phyloP scores from a whole-genome alignment of 2,113 vertebrate genomes.

The Corythaeola cristata region DNA sequence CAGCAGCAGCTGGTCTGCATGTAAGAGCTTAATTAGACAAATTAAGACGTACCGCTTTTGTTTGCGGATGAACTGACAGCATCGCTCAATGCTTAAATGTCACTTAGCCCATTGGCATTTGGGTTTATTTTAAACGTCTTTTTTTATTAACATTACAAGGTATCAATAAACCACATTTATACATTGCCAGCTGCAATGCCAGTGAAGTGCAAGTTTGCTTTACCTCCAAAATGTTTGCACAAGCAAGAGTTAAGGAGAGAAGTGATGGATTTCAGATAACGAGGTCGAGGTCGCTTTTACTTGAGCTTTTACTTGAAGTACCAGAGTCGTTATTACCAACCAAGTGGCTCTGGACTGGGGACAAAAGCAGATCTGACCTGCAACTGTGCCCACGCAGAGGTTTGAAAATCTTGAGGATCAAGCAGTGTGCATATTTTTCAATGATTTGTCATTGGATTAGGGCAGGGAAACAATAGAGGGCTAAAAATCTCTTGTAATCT shows the following conservation, averaged over 20 bases:
- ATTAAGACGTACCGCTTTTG: conserved; percentile 50
- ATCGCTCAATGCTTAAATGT: conserved; percentile 3
- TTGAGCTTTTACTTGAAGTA: not conserved
- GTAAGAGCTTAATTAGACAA: conserved; percentile 60
- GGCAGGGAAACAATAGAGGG: not conserved
- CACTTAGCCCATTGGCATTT: conserved; percentile 44
- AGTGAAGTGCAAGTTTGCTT: not conserved
- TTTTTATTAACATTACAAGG: conserved; percentile 27
- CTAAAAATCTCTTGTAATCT: not conserved
- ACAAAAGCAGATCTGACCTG: not conserved
- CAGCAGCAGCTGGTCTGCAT: conserved; percentile 67
- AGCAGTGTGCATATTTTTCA: not conserved
- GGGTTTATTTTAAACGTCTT: conserved; percentile 13
- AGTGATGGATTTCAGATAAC: not conserved
- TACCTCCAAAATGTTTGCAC: not conserved
- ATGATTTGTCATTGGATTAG: not conserved
- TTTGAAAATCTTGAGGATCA: not conserved
- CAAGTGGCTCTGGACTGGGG: accelerated
- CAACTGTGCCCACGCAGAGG: not conserved
- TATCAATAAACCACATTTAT: not conserved
- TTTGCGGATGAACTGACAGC: conserved; percentile 50
- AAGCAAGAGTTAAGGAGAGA: not conserved
- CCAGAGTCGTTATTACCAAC: not conserved
- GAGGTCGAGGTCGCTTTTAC: not conserved
- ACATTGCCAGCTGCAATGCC: not conserved